Evolutionary conservation across 1,140 invertebrate species (phyloP), one percentile per base, ranked within the genome.

Genomic region (Drosophila pseudoobscura): DNA sequence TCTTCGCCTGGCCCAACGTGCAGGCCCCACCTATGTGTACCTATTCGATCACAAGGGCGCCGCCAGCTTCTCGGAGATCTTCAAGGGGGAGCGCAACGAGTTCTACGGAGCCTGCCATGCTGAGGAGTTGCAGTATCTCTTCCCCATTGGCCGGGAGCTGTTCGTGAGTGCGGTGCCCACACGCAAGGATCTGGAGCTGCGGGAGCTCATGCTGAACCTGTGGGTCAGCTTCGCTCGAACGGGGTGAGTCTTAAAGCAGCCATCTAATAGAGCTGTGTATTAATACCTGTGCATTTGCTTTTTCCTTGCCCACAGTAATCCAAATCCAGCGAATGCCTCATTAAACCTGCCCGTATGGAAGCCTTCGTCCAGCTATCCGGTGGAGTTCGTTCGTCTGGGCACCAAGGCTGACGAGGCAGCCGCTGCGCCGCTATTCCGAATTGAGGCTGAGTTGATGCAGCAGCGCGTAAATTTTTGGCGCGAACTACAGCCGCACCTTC

Each of bases 61-160:
- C n/a, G 92, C 93, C n/a, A 95, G 95, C 49, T 95, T 95, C 63
- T 95, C 94, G 7, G 92, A 92, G 70, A 93, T 95, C 56, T 96
- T 96, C 56, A 82, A 91, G 57, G 95, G 95, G 0, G 94, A 94
- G 59, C 82, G 90, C 2, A 77, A 91, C 11, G 92, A 92, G 11
- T 92, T 95, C 82, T 95, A 95, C 69, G 95, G 95, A 26, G 94
- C 95, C 0, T 94, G 94, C 50, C 95, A 96, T 87, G 95, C 95
- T 1, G 95, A 96, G 70, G 95, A 96, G 55, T 90, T 96, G 17
- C 94, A 95, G 77, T 95, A 95, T 83, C 77, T 96, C 1, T 96
- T 96, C 71, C 95, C 95, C 0, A 93, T 96, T 31, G 92, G 92
- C 0, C 92, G 93, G 56, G 92, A 93, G 56, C 78, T 95, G 2